These are phyloP conservation scores for Parus major DNA, from an alignment of 2,113 vertebrate genomes.

Conservation along the genomic window DNA sequence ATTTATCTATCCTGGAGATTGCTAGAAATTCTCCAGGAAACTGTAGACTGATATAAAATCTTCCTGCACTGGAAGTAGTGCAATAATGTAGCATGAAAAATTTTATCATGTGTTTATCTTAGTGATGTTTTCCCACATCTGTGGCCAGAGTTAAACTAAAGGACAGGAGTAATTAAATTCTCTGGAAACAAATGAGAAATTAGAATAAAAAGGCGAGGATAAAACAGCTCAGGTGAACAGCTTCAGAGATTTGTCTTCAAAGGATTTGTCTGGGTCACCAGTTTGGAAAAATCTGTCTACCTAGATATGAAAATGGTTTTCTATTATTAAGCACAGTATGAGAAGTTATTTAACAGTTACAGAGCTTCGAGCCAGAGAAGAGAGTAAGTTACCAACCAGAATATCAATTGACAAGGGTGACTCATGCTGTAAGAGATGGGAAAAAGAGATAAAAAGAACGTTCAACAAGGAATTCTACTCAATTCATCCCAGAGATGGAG, in stretches of 20 bases:
- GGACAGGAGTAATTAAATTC: neutral
- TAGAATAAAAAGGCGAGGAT: neutral
- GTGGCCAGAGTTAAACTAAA: neutral
- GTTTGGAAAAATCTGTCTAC: neutral
- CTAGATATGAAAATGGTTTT: conserved; percentile 6
- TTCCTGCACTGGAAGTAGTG: neutral
- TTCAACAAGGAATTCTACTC: neutral
- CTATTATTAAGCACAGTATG: neutral
- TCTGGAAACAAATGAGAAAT: neutral
- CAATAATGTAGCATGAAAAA: neutral
- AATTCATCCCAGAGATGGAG: neutral
- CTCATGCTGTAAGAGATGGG: neutral
- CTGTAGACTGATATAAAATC: neutral
- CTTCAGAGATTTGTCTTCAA: conserved; percentile 8
- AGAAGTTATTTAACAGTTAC: conserved; percentile 1
- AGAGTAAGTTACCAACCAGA: neutral
- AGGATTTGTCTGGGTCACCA: neutral
- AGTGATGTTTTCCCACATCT: neutral
- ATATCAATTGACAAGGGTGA: neutral
- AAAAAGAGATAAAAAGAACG: neutral
- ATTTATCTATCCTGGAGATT: neutral
- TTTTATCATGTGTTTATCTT: neutral
- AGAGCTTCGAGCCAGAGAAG: neutral
- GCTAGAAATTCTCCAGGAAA: neutral
- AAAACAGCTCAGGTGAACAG: neutral